A percentile compares a stretch with the other conserved stretches of the same genome.
phyloP scores from a whole-genome alignment of 64 coral and sea anemone species.

The Trachythela sp. region DNA sequence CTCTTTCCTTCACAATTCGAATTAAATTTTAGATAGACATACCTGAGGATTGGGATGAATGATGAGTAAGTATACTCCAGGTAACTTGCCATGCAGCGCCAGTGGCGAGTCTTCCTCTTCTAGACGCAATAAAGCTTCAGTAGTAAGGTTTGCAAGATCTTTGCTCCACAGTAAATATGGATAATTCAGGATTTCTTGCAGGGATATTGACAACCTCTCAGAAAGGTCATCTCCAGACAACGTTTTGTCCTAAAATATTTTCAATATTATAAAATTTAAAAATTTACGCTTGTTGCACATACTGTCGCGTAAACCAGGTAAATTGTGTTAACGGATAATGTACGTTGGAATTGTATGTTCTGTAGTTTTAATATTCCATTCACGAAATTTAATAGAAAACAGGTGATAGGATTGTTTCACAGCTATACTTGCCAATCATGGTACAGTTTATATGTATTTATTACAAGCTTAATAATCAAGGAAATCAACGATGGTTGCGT shows the following conservation, averaged over 20 bases:
- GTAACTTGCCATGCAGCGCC: neutral
- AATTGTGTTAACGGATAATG: too few species aligned
- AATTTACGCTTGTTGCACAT: too few species aligned
- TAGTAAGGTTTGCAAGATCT: neutral
- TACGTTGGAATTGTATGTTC: too few species aligned
- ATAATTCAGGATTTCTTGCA: neutral
- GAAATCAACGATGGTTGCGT: too few species aligned
- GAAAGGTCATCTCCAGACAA: neutral
- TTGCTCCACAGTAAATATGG: constrained; percentile 16
- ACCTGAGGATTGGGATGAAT: neutral
- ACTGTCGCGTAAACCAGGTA: too few species aligned
- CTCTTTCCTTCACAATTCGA: too few species aligned
- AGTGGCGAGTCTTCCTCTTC: neutral
- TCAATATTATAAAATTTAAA: neutral
- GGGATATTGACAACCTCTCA: neutral
- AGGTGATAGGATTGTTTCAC: too few species aligned
- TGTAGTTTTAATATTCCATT: too few species aligned
- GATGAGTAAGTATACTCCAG: neutral
- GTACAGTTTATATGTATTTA: too few species aligned
- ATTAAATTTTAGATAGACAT: neutral
- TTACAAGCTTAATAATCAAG: too few species aligned
- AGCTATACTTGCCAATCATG: too few species aligned
- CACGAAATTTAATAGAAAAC: too few species aligned
- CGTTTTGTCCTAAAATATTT: neutral
- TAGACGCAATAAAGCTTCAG: neutral